These are phyloP conservation scores for Ellobium chinense DNA, from an alignment of 2,888 invertebrate genomes.

Conservation along the genomic window DNA sequence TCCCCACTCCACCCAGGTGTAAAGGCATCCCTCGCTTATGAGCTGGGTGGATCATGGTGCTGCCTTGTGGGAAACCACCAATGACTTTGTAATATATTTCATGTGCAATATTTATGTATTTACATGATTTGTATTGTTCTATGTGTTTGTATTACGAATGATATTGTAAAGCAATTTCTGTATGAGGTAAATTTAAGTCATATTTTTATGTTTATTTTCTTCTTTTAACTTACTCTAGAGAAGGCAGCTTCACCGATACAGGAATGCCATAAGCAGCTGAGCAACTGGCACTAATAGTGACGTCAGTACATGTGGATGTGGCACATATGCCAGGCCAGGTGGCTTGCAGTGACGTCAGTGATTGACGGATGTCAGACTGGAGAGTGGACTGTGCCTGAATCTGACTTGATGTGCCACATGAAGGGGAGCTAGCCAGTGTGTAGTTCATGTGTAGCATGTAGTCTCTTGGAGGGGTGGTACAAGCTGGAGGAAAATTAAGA, in stretches of 20 bases:
- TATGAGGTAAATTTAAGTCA: too few relatives aligned
- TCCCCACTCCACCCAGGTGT: too few relatives aligned
- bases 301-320: conserved; percentile 5
- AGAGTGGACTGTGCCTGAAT: neutral
- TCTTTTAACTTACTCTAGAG: conserved; percentile 12
- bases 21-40: too few relatives aligned
- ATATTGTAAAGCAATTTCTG: too few relatives aligned
- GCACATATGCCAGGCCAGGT: conserved; percentile 41
- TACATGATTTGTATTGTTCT: too few relatives aligned
- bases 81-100: too few relatives aligned
- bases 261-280: neutral
- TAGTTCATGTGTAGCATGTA: conserved; percentile 36
- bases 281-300: conserved; percentile 20
- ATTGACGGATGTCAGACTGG: neutral
- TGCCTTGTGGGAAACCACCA: too few relatives aligned
- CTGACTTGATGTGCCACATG: conserved; percentile 2
- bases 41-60: too few relatives aligned
- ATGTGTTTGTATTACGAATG: too few relatives aligned
- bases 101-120: too few relatives aligned
- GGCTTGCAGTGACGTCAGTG: conserved; percentile 29
- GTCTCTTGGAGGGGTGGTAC: conserved; percentile 26
- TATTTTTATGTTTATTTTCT: too few relatives aligned
- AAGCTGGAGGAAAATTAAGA: conserved; percentile 35
- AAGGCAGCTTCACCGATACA: neutral
- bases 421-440: neutral